phyloP scores from a whole-genome alignment of 2,888 invertebrate genomes.

The Coelinius sp. region DNA sequence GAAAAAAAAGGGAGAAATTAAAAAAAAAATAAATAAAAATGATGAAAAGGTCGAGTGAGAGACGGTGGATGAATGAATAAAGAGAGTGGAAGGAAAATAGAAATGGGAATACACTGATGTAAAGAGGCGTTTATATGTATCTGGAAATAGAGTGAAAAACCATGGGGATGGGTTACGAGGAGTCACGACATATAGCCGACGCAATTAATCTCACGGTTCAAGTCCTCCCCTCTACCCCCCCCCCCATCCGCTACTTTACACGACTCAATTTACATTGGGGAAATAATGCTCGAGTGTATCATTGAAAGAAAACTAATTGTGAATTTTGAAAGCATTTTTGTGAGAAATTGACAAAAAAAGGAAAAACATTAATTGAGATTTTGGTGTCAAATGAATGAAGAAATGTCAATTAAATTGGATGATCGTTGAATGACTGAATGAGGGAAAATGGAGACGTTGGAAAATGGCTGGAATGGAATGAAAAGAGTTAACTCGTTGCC shows the following conservation, averaged over 20 bases:
- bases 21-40: constrained; percentile 22
- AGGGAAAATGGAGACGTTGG: not conserved
- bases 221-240: constrained; percentile 32
- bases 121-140: constrained; percentile 19
- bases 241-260: constrained; percentile 25
- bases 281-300: constrained; percentile 34
- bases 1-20: constrained; percentile 18
- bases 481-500: not conserved
- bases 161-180: not conserved
- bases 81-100: constrained; percentile 1
- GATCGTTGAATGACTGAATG: constrained; percentile 3
- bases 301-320: constrained; percentile 51
- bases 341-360: constrained; percentile 1
- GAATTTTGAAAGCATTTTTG: constrained; percentile 22
- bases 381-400: not conserved
- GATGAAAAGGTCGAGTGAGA: constrained; percentile 12
- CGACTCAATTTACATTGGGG: constrained; percentile 45
- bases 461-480: not conserved
- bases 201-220: constrained; percentile 50
- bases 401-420: constrained; percentile 3
- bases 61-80: constrained; percentile 17
- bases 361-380: not conserved
- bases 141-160: not conserved
- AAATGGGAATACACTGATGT: constrained; percentile 1
- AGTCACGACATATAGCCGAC: constrained; percentile 43